These are phyloP conservation scores for Glyptemys insculpta DNA, from an alignment of 2,797 vertebrate genomes.

Conservation along the genomic window DNA sequence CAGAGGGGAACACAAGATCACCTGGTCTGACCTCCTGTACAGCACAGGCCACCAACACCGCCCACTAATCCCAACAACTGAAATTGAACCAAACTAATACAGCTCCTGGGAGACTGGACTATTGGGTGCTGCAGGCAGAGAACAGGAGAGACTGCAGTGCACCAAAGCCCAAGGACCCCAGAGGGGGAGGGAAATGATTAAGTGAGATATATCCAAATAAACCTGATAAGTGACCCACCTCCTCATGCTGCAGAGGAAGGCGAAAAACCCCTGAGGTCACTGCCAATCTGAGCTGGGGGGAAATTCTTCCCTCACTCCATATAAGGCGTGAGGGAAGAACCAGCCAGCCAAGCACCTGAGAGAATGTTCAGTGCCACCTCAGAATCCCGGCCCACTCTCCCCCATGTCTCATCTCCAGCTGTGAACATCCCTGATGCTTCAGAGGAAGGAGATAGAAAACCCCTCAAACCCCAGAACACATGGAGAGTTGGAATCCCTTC, in stretches of 20 bases:
- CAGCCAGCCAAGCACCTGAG: background rate
- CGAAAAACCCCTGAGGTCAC: background rate
- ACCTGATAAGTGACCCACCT: background rate
- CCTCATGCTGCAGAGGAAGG: background rate
- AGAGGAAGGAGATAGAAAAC: background rate
- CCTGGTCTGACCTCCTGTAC: background rate
- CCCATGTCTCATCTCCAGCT: too few relatives aligned
- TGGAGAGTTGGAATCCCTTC: background rate
- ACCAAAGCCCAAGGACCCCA: background rate
- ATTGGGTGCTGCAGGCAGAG: background rate
- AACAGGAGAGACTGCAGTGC: background rate
- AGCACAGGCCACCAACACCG: background rate
- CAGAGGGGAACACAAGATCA: background rate
- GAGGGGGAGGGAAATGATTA: background rate
- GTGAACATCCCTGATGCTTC: too few relatives aligned
- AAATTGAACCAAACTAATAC: background rate
- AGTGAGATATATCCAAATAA: background rate
- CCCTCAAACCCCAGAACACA: background rate
- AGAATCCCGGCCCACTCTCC: background rate
- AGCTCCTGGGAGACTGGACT: background rate
- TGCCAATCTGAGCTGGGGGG: background rate
- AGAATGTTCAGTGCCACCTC: background rate
- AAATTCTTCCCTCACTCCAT: background rate
- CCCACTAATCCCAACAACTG: background rate
- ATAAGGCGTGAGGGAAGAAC: background rate